phyloP scores from a whole-genome alignment of 2,797 vertebrate genomes.

The Myripristis jacobus region DNA sequence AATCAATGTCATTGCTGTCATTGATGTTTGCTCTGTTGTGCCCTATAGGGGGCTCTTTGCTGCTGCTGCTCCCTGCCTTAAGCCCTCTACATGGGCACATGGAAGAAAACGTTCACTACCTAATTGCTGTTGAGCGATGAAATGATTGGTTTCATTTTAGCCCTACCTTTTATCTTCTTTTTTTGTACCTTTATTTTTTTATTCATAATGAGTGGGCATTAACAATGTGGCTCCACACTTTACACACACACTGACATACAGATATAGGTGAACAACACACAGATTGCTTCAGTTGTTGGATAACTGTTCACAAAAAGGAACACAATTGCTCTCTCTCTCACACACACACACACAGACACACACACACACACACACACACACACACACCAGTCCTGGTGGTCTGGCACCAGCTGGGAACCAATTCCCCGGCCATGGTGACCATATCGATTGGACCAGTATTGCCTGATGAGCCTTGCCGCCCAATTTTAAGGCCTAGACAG shows the following conservation, averaged over 20 bases:
- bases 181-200: too few relatives aligned
- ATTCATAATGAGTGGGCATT: too few relatives aligned
- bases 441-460: constrained; percentile 71
- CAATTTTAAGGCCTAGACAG: constrained; percentile 71
- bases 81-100: too few relatives aligned
- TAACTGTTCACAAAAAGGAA: neutral
- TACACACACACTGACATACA: neutral
- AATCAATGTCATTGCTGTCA: too few relatives aligned
- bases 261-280: neutral
- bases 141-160: too few relatives aligned
- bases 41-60: too few relatives aligned
- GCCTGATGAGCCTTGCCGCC: constrained; percentile 64
- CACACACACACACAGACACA: constrained; percentile 19
- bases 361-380: constrained; percentile 9
- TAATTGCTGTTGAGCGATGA: too few relatives aligned
- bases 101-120: too few relatives aligned
- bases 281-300: neutral
- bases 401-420: constrained; percentile 6
- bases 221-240: too few relatives aligned
- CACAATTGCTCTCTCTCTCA: neutral
- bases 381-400: constrained; percentile 10
- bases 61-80: too few relatives aligned
- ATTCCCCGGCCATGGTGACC: constrained; percentile 34
- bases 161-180: too few relatives aligned
- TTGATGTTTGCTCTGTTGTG: too few relatives aligned